Evolutionary conservation across 2,113 vertebrate species (phyloP).

Genomic region (Phocoena sinus): DNA sequence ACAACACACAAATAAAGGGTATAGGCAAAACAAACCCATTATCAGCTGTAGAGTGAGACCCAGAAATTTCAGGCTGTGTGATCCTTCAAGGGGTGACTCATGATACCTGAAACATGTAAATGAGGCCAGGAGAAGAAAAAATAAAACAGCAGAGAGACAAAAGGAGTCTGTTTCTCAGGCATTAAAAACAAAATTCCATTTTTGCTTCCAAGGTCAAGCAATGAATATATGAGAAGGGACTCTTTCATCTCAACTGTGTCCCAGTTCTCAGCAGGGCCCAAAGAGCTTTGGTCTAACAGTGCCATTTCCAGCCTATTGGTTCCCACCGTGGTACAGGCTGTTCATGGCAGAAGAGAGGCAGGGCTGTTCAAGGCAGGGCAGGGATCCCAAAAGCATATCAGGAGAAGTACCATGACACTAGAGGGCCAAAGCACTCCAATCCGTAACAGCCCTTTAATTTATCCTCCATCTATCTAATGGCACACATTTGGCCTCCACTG

Average conservation of each 20-base stretch:
- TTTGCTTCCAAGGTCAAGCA: slow-evolving; percentile 5
- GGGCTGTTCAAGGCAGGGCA: background rate
- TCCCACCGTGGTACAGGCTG: slow-evolving; percentile 12
- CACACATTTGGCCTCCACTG: background rate
- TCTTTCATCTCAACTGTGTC: background rate
- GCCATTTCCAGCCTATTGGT: background rate
- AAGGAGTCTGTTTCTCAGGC: background rate
- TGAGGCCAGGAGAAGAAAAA: background rate
- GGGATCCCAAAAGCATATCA: slow-evolving; percentile 22
- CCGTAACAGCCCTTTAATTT: slow-evolving; percentile 54
- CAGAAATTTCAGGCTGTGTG: background rate
- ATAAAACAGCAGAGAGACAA: background rate
- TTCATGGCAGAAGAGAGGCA: slow-evolving; percentile 26
- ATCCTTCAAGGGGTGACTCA: background rate
- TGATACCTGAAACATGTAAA: background rate
- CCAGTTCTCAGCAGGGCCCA: background rate
- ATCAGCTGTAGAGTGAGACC: background rate
- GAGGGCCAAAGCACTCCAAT: slow-evolving; percentile 19
- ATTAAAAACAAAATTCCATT: background rate
- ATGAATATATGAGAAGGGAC: background rate
- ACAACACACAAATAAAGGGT: background rate
- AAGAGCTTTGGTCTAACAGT: background rate
- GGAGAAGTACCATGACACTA: background rate
- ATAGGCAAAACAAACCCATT: background rate
- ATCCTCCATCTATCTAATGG: slow-evolving; percentile 25